A percentile compares a stretch with the other conserved stretches of the same genome.
These are phyloP conservation scores for Platynereis dumerilii DNA, from an alignment of 2,888 invertebrate species.

Conservation along the genomic window DNA sequence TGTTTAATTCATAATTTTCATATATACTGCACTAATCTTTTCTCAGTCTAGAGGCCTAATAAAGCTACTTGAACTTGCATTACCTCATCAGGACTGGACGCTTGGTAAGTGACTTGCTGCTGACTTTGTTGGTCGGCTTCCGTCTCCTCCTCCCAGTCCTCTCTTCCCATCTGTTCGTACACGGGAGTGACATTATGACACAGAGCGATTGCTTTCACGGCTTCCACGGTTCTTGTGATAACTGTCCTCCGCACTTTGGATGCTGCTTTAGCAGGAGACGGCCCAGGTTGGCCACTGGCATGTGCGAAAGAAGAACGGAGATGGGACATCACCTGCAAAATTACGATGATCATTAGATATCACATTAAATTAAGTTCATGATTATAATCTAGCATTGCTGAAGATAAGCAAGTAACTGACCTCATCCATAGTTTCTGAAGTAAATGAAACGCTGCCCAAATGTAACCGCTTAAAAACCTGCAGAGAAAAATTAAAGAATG, in stretches of 20 bases:
- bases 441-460: slow-evolving; percentile 90
- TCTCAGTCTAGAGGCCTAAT: too few relatives aligned
- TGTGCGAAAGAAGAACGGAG: slow-evolving; percentile 64
- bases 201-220: slow-evolving; percentile 90
- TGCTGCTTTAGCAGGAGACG: slow-evolving; percentile 6
- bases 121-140: slow-evolving; percentile 59
- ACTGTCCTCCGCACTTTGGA: slow-evolving; percentile 73
- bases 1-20: too few relatives aligned
- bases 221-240: slow-evolving; percentile 79
- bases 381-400: too few relatives aligned
- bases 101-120: slow-evolving; percentile 70
- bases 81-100: slow-evolving; percentile 79
- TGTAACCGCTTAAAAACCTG: slow-evolving; percentile 89
- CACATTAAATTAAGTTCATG: too few relatives aligned
- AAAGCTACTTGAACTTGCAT: too few relatives aligned
- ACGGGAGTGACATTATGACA: slow-evolving; percentile 99
- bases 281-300: background rate
- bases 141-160: slow-evolving; percentile 42
- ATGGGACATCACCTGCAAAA: slow-evolving; percentile 64
- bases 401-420: slow-evolving; percentile 46
- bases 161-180: slow-evolving; percentile 70
- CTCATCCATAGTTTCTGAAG: slow-evolving; percentile 85
- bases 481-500: slow-evolving; percentile 18
- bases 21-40: too few relatives aligned
- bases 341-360: too few relatives aligned